phyloP scores from a whole-genome alignment of 2,888 invertebrate genomes.

The Spisula solida region DNA sequence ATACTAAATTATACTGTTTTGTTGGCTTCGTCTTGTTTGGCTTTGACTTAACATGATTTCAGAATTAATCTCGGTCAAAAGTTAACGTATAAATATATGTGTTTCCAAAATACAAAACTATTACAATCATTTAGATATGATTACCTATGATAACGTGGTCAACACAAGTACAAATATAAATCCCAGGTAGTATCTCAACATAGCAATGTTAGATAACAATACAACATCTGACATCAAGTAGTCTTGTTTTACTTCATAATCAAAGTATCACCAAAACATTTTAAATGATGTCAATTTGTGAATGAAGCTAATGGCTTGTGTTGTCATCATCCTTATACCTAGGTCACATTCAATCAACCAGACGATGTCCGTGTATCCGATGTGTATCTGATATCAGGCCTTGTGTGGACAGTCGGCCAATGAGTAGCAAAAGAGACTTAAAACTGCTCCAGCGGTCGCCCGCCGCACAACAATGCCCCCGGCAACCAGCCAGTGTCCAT shows the following conservation, averaged over 20 bases:
- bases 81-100: background rate
- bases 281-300: no score
- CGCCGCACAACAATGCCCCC: no score
- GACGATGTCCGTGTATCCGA: no score
- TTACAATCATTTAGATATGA: background rate
- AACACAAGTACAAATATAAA: background rate
- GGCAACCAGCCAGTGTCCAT: no score
- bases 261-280: background rate
- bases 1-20: no score
- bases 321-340: no score
- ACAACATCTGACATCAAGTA: background rate
- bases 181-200: background rate
- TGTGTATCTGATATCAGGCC: no score
- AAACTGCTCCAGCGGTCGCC: no score
- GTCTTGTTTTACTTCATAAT: background rate
- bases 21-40: background rate
- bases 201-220: background rate
- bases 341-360: no score
- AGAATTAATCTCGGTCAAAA: conserved; percentile 3
- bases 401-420: no score
- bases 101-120: conserved; percentile 11
- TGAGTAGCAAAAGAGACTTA: no score
- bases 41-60: background rate
- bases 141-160: background rate
- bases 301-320: no score